Conservation (phyloP, 1,140 invertebrate species). For the Agrilus planipennis region DNA sequence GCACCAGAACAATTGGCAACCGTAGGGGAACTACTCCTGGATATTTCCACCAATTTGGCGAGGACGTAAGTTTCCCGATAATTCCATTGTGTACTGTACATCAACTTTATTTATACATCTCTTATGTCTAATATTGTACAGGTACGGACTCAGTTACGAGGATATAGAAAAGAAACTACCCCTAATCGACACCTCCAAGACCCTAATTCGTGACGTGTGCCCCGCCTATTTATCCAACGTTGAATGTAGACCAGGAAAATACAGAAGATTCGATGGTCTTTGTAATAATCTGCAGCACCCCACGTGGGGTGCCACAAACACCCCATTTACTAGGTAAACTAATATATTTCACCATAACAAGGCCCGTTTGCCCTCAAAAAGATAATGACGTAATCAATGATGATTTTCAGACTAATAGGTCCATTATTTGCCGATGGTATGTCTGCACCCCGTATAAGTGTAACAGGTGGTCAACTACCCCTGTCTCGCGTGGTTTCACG, state of each 20-base stretch:
- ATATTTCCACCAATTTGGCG: slow-evolving; percentile 73
- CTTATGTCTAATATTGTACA: slow-evolving; percentile 28
- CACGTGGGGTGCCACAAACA: slow-evolving; percentile 77
- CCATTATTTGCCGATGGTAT: slow-evolving; percentile 73
- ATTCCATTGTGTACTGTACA: neutral
- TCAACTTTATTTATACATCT: neutral
- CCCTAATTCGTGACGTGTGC: slow-evolving; percentile 74
- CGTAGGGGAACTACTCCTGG: slow-evolving; percentile 71
- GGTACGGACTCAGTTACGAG: slow-evolving; percentile 71
- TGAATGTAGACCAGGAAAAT: slow-evolving; percentile 81
- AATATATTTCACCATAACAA: too few species aligned
- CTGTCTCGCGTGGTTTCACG: slow-evolving; percentile 72
- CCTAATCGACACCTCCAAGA: slow-evolving; percentile 80
- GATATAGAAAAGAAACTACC: slow-evolving; percentile 81
- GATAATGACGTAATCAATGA: neutral
- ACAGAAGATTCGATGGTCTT: slow-evolving; percentile 76
- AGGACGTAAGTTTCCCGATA: slow-evolving; percentile 55
- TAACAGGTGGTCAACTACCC: slow-evolving; percentile 62
- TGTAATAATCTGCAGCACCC: slow-evolving; percentile 89
- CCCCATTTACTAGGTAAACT: slow-evolving; percentile 67
- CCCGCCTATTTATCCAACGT: slow-evolving; percentile 78
- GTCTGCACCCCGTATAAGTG: slow-evolving; percentile 64
- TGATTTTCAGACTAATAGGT: slow-evolving; percentile 49
- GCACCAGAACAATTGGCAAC: slow-evolving; percentile 68
- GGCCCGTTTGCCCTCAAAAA: too few species aligned